These are phyloP conservation scores for Montipora efflorescens DNA, from an alignment of 64 coral and sea anemone genomes.

Conservation along the genomic window DNA sequence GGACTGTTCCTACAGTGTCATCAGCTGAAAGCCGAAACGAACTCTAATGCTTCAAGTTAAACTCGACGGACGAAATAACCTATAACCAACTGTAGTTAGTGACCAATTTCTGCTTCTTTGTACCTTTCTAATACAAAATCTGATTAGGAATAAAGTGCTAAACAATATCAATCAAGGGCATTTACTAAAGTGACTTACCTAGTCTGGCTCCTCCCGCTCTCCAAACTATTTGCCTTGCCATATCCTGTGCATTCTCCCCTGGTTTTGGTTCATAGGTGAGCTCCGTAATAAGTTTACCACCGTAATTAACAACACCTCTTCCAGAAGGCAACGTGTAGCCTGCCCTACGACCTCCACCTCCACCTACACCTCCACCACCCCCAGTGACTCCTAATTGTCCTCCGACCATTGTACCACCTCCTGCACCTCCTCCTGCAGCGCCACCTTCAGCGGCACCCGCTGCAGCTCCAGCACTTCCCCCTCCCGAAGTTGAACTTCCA, in stretches of 20 bases:
- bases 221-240: neutral
- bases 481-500: neutral
- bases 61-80: too few relatives aligned
- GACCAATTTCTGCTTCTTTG: too few relatives aligned
- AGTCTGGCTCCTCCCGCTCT: neutral
- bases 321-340: too few relatives aligned
- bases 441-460: neutral
- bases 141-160: too few relatives aligned
- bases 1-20: too few relatives aligned
- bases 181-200: neutral
- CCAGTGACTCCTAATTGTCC: too few relatives aligned
- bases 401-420: neutral
- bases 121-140: too few relatives aligned
- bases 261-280: constrained; percentile 4
- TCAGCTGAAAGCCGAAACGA: too few relatives aligned
- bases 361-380: neutral
- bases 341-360: neutral
- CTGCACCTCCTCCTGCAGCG: neutral
- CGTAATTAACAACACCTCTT: too few relatives aligned
- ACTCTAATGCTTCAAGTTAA: too few relatives aligned
- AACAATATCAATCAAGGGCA: too few relatives aligned
- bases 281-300: neutral
- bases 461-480: neutral
- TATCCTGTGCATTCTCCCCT: constrained; percentile 14
- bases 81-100: too few relatives aligned